Percentiles rank a stretch among this genome's conserved stretches.
Evolutionary conservation across 2,113 vertebrate genomes (phyloP).

Genomic region (Tenrec ecaudatus): DNA sequence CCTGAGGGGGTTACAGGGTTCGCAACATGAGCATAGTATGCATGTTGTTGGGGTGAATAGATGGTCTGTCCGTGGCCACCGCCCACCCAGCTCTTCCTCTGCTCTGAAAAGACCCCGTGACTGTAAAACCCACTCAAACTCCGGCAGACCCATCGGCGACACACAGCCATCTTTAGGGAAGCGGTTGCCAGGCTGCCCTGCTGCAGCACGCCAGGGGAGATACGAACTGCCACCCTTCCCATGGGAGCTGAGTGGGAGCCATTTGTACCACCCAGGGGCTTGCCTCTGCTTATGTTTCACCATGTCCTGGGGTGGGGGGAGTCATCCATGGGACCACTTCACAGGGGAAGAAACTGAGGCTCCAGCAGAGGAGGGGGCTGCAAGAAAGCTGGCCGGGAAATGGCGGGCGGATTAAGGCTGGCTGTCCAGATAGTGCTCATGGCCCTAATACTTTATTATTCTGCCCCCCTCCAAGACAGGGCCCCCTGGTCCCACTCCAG

Average conservation of each 20-base stretch:
- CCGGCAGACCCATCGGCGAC: neutral
- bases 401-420: too few relatives aligned
- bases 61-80: accelerated
- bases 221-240: too few relatives aligned
- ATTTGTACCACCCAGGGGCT: neutral
- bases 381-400: neutral
- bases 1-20: too few relatives aligned
- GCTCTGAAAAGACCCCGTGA: neutral
- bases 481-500: neutral
- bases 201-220: neutral
- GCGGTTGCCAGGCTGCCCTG: neutral
- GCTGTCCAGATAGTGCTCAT: accelerated
- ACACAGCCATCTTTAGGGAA: neutral
- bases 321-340: neutral
- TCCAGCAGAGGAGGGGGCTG: neutral
- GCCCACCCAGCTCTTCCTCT: neutral
- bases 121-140: neutral
- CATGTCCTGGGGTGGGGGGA: accelerated
- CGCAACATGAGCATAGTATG: too few relatives aligned
- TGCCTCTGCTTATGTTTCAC: neutral
- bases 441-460: neutral
- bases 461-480: neutral
- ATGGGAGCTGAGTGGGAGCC: neutral
- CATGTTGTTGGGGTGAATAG: too few relatives aligned
- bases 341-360: neutral